phyloP scores from a whole-genome alignment of 2,888 invertebrate genomes.

The Tenthredo notha region DNA sequence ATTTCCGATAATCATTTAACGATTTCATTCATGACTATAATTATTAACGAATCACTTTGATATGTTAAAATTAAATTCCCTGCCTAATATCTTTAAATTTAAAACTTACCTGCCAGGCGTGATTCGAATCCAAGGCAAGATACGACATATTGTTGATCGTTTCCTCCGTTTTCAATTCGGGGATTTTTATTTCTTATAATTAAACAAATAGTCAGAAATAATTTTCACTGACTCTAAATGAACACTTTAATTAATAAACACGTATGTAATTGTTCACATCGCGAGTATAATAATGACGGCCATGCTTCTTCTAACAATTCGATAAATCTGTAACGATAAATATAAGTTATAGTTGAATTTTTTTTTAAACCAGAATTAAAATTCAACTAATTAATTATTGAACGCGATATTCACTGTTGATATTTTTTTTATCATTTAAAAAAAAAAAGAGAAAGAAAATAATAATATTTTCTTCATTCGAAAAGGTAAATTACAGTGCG shows the following conservation, averaged over 20 bases:
- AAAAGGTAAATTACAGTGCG: constrained; percentile 64
- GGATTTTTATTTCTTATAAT: neutral
- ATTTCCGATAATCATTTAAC: neutral
- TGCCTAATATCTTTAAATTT: neutral
- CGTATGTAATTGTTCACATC: constrained; percentile 63
- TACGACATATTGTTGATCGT: constrained; percentile 75
- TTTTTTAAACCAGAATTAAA: neutral
- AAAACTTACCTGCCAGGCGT: constrained; percentile 78
- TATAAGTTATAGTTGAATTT: neutral
- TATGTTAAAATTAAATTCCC: neutral
- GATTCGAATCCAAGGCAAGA: constrained; percentile 78
- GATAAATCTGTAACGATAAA: constrained; percentile 1
- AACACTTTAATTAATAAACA: constrained; percentile 34
- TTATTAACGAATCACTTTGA: neutral
- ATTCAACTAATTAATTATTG: neutral
- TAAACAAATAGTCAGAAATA: neutral
- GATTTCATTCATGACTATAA: neutral
- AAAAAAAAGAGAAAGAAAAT: neutral
- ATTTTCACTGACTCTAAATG: constrained; percentile 15
- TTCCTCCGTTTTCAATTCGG: constrained; percentile 64
- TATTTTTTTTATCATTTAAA: neutral
- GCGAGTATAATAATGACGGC: constrained; percentile 55
- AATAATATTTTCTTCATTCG: neutral
- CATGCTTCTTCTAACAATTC: constrained; percentile 4
- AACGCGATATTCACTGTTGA: neutral